Evolutionary conservation across 2,113 vertebrate genomes (phyloP).

Genomic region (Psettodes erumei): DNA sequence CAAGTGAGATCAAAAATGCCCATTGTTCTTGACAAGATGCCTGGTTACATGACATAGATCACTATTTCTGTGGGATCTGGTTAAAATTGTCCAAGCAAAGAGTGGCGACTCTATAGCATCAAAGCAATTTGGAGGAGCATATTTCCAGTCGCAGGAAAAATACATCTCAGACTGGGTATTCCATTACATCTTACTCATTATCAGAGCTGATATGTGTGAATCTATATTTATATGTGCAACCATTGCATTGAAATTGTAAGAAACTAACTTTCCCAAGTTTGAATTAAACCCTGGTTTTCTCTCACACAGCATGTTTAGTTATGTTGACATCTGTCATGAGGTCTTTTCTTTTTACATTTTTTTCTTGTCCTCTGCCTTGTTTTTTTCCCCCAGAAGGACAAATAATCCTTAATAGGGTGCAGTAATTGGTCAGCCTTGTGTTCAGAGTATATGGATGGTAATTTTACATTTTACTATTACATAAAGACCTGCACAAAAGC

Average conservation of each 20-base stretch:
- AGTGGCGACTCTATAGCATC: not conserved
- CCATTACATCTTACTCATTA: not conserved
- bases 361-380: conserved; percentile 25
- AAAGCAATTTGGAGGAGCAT: not conserved
- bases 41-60: not conserved
- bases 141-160: conserved; percentile 12
- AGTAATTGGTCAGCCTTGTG: conserved; percentile 55
- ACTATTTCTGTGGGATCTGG: not conserved
- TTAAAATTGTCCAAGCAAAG: not conserved
- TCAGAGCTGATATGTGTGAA: not conserved
- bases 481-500: not conserved
- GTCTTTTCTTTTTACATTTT: conserved; percentile 15
- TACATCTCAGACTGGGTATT: not conserved
- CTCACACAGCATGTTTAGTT: conserved; percentile 75
- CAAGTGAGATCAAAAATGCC: no score
- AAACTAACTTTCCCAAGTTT: conserved; percentile 65
- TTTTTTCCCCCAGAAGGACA: conserved; percentile 62
- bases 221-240: not conserved
- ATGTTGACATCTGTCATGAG: conserved; percentile 72
- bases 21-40: not conserved
- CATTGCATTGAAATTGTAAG: conserved; percentile 56
- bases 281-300: conserved; percentile 66
- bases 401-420: conserved; percentile 63
- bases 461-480: conserved; percentile 5
- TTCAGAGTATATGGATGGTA: not conserved